Conservation (phyloP, 2,888 invertebrate species). For the Nemurella pictetii region DNA sequence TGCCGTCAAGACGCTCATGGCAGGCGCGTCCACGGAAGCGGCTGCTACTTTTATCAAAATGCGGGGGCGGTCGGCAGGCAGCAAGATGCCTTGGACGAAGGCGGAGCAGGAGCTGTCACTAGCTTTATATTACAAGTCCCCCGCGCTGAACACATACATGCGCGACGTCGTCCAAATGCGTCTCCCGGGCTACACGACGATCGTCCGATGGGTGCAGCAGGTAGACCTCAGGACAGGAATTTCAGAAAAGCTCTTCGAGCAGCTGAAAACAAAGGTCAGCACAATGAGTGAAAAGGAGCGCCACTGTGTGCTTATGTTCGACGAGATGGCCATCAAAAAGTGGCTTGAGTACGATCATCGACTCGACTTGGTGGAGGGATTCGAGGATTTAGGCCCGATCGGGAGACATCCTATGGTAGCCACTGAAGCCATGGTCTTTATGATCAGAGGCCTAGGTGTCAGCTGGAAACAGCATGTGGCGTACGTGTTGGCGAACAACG, state of each 20-base stretch:
- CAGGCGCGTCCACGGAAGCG: no score
- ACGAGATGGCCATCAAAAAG: constrained; percentile 44
- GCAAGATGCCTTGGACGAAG: no score
- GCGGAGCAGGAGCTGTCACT: no score
- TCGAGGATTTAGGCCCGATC: constrained; percentile 43
- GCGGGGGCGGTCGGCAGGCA: no score
- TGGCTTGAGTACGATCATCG: constrained; percentile 43
- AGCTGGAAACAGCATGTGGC: constrained; percentile 45
- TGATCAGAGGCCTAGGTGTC: constrained; percentile 43
- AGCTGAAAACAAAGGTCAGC: constrained; percentile 41
- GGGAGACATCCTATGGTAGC: constrained; percentile 41
- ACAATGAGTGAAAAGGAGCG: constrained; percentile 44
- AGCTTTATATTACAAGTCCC: no score
- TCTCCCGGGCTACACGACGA: no score
- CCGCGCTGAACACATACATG: no score
- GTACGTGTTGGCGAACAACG: constrained; percentile 42
- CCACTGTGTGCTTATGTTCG: constrained; percentile 44
- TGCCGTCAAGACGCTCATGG: no score
- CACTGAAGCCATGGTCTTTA: constrained; percentile 44
- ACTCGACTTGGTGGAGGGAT: constrained; percentile 43
- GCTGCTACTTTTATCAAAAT: no score
- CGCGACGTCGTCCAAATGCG: no score
- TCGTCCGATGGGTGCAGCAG: no score
- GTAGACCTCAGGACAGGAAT: constrained; percentile 40
- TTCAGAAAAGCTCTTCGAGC: constrained; percentile 41